Base-by-base conservation (phyloP, 2,888 invertebrate species). In the Furcula furcula region DNA sequence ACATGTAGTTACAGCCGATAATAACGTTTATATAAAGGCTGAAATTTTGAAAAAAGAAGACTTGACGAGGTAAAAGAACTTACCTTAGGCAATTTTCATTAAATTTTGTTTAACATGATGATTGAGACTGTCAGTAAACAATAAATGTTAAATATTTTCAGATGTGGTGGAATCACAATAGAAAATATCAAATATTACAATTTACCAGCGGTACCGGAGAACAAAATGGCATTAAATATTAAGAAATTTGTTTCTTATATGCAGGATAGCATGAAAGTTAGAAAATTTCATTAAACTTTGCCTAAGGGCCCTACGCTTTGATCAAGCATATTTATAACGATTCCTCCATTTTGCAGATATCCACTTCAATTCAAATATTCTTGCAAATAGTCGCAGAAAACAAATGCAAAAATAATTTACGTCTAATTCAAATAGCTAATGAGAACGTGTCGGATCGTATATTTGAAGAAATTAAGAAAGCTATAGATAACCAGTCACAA, bases 161-260 rank as follows among this genome's bases (percentile, higher is more conserved):
- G 81, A 18, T 78, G 76, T 45, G 76, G 75, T 3, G 79, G 79
- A 13, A 51, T 78, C 4, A 2, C 46, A 1, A 41, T 80, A 9
- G 55, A 73, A 36, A 45, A 56, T 30, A 35, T 76, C 2, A 46
- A 61, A 35, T 72, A 68, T 12, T 38, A 44, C 2, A 49, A 69
- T 32, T 31, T 64, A 4, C 51, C 62, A 2, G 27, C 34, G 5
- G 4, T 45, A 1, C 39, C 42, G 0, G 34, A 51, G 13, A 39
- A 52, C 2, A 31, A 36, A 5, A 23, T 62, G 2, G 27, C 35
- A 9, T 25, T 67, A n/a, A 63, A 52, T 34, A 29, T 52, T 9
- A 48, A 64, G n/a, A 53, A 65, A 32, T 69, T 70, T 38, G 34
- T 70, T 7, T 66, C 69, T 5, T 60, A 57, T 18, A 57, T 52